Conservation (phyloP, 2,113 vertebrate genomes). For the Stegastes partitus region DNA sequence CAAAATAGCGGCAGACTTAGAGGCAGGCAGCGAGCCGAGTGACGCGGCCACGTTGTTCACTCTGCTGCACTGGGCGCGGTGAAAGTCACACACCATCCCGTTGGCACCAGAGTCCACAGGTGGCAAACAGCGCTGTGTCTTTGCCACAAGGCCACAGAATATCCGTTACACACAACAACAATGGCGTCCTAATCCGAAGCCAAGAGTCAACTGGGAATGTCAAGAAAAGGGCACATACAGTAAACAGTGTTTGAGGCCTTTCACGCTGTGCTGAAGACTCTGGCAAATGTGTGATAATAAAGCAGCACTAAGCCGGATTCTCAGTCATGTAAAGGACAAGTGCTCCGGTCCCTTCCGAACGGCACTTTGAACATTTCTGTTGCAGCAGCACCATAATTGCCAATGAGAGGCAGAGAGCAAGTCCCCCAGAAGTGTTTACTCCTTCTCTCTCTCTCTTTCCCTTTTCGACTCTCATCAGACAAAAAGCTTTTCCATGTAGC, state of each 20-base stretch:
- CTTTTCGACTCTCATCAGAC: constrained; percentile 59
- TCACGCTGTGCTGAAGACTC: not conserved
- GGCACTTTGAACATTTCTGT: constrained; percentile 29
- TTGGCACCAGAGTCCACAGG: constrained; percentile 71
- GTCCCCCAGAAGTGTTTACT: constrained; percentile 27
- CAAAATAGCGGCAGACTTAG: constrained; percentile 67
- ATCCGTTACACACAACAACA: constrained; percentile 47
- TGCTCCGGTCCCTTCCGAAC: constrained; percentile 25
- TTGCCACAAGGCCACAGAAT: constrained; percentile 44
- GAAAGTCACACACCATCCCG: constrained; percentile 64
- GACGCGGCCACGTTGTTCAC: constrained; percentile 45
- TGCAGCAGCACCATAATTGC: not conserved
- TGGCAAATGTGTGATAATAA: constrained; percentile 21
- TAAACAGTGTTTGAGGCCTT: not conserved
- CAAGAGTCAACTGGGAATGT: constrained; percentile 54
- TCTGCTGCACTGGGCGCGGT: constrained; percentile 32
- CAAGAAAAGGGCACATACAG: constrained; percentile 26
- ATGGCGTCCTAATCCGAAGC: constrained; percentile 22
- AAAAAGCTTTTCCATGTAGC: constrained; percentile 76
- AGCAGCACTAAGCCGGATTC: constrained; percentile 29
- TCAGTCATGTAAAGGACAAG: constrained; percentile 32
- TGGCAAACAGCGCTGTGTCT: constrained; percentile 48
- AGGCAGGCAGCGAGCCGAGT: constrained; percentile 37
- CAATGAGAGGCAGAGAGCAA: constrained; percentile 14
- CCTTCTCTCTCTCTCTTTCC: constrained; percentile 2